A percentile compares a stretch with the other conserved stretches of the same genome.
These are phyloP conservation scores for Sphinx pinastri DNA, from an alignment of 2,888 invertebrate genomes.

Conservation along the genomic window DNA sequence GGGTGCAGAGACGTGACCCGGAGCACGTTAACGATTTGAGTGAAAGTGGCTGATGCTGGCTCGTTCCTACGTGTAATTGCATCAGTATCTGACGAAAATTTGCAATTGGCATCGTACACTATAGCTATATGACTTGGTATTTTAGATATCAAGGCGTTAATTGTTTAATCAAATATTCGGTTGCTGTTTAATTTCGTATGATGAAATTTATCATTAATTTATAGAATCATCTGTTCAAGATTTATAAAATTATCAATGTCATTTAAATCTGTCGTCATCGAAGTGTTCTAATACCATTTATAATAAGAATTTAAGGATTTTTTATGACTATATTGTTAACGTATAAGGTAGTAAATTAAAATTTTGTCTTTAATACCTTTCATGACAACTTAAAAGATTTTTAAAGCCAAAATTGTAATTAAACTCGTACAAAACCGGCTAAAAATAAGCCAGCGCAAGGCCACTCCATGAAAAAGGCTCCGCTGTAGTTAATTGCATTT, in stretches of 20 bases:
- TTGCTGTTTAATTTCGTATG: neutral
- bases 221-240: neutral
- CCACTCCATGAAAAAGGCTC: conserved; percentile 13
- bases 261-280: neutral
- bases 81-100: conserved; percentile 22
- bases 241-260: neutral
- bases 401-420: conserved; percentile 17
- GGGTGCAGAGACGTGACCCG: conserved; percentile 21
- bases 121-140: neutral
- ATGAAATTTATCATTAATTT: neutral
- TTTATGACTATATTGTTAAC: neutral
- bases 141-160: conserved; percentile 6
- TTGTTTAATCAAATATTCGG: neutral
- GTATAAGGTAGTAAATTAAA: neutral
- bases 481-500: conserved; percentile 21
- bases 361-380: neutral
- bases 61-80: conserved; percentile 8
- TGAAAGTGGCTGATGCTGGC: conserved; percentile 26
- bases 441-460: conserved; percentile 20
- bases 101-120: neutral
- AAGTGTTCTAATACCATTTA: no score
- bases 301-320: no score
- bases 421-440: conserved; percentile 8
- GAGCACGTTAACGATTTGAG: conserved; percentile 24
- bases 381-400: neutral